Base-by-base conservation (phyloP, 2,888 invertebrate genomes). In the Cyaniris semiargus region DNA sequence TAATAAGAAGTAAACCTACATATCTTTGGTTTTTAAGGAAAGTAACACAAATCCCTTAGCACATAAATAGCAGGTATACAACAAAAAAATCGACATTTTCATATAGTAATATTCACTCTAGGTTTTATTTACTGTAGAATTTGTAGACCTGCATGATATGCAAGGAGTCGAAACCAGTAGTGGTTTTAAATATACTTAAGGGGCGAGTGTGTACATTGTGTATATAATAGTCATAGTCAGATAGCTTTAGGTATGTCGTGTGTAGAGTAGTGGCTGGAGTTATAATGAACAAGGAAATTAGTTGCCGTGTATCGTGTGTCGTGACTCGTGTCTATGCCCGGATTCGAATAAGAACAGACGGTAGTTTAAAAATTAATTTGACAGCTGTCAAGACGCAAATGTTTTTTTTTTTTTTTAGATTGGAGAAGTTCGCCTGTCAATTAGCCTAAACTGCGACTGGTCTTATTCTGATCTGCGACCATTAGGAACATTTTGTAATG, bases 141-240 rank as follows among this genome's bases (percentile, higher is more conserved):
- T 31, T 15, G 27, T 66, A 66, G 27, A 66, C 66, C 66, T 66
- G 31, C 31, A 66, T 15, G 27, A 66, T 66, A 66, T 18, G 66
- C 66, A 31, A 66, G 66, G 66, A 15, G 10, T 23, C 13, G 27
- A 27, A 66, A 66, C 66, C 27, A 31, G 27, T 66, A 66, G 66
- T 27, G 66, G 66, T 66, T 66, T 66, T 66, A 27, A 66, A 66
- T 66, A 66, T 66, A 66, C 66, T 66, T 66, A 66, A 66, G 66
- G 27, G 66, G 66, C 66, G 66, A 66, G 66, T 86, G 81, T 92
- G 92, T 92, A 92, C 86, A 92, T 90, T 91, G 85, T 92, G 92
- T 92, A 92, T 89, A 92, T 91, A 90, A 86, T 91, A 91, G 89
- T 85, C 81, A 85, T 92, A 93, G 88, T 85, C 80, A 85, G 86